Percentiles rank a stretch among this genome's conserved stretches.
These are phyloP conservation scores for Apotomis betuletana DNA, from an alignment of 2,888 invertebrate genomes.

Conservation along the genomic window DNA sequence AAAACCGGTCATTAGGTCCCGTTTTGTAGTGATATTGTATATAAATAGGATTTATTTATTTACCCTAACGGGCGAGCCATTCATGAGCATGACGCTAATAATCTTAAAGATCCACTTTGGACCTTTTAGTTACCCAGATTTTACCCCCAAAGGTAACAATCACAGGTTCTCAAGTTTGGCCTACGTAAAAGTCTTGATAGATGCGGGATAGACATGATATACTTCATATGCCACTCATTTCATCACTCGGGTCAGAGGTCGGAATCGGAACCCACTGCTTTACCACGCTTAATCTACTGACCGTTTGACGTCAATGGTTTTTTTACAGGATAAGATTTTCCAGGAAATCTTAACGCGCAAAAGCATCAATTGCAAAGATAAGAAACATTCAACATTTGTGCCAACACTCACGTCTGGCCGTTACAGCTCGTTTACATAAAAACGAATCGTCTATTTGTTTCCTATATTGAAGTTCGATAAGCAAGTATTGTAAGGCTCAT, in stretches of 20 bases:
- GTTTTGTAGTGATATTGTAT: too few species aligned
- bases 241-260: neutral
- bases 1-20: too few species aligned
- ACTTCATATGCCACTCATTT: neutral
- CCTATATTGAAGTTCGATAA: neutral
- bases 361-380: neutral
- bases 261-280: neutral
- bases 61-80: too few species aligned
- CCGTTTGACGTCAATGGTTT: conserved; percentile 36
- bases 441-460: conserved; percentile 11
- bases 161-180: too few species aligned
- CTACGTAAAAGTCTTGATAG: too few species aligned
- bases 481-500: too few species aligned
- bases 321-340: conserved; percentile 31
- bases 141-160: too few species aligned
- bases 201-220: too few species aligned
- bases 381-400: conserved; percentile 10
- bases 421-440: neutral
- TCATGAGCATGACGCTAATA: too few species aligned
- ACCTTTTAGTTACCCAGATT: too few species aligned
- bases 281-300: conserved; percentile 6
- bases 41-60: too few species aligned
- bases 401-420: conserved; percentile 9
- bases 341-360: conserved; percentile 17
- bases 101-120: too few species aligned